Evolutionary conservation across 2,888 invertebrate genomes (phyloP), one percentile per base, ranked within the genome.

Genomic region (Meiosimyza decipiens): DNA sequence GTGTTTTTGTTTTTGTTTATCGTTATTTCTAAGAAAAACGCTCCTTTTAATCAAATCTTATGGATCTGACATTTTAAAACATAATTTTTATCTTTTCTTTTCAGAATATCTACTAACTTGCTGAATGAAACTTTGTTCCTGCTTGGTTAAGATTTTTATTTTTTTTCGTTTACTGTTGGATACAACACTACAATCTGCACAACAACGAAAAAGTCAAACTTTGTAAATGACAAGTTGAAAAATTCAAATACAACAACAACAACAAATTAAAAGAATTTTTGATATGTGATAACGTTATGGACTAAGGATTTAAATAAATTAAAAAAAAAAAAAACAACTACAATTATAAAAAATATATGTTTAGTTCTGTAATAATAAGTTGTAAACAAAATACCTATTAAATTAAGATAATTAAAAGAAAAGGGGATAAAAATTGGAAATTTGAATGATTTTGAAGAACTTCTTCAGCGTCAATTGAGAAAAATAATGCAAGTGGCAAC

Each of bases 401-500:
- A 22, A n/a, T 22, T 51, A 66, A 52, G 51, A 54, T 28, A n/a
- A 33, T 66, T n/a, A 6, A 9, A 22, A 6, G 7, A 63, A n/a
- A 13, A 49, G 5, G 40, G 40, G 6, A n/a, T n/a, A n/a, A 63
- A 16, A 57, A 18, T 47, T 16, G 22, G 18, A 18, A 40, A n/a
- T 40, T 16, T 9, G 49, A n/a, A 40, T n/a, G 18, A 16, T 47
- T 47, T 15, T 12, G 40, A 49, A 40, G 6, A 6, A 15, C n/a
- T 9, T 9, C 54, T n/a, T 9, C n/a, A 47, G 7, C 55, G 33
- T 16, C 6, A 59, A 57, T 7, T 9, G 15, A 16, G 12, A 40
- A 22, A 64, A 71, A 76, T 68, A 71, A 76, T 77, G 77, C 75
- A 77, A 77, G 73, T 77, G 22, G 76, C 75, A 72, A 77, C 73